phyloP scores from a whole-genome alignment of 2,797 vertebrate species.

The Amphiprion clarkii region DNA sequence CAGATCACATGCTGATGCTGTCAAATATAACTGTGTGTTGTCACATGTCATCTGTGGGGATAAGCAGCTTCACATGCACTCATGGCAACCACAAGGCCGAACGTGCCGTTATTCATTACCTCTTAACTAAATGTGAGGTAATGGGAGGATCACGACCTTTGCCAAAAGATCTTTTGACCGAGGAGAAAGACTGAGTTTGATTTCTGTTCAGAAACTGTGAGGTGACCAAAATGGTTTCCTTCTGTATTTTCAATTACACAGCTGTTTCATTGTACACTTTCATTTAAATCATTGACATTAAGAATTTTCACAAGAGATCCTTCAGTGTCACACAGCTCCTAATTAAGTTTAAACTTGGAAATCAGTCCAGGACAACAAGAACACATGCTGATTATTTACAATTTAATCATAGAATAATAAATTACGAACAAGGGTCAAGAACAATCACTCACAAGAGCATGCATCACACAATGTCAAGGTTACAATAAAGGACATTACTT shows the following conservation, averaged over 20 bases:
- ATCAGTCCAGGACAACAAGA: neutral
- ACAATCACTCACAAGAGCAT: neutral
- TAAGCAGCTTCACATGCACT: constrained; percentile 78
- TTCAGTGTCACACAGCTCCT: neutral
- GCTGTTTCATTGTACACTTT: neutral
- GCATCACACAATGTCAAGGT: neutral
- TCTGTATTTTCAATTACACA: constrained; percentile 1
- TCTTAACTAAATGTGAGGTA: constrained; percentile 38
- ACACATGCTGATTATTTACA: neutral
- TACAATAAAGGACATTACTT: no score
- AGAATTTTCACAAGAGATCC: neutral
- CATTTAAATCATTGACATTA: neutral
- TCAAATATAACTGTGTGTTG: constrained; percentile 45
- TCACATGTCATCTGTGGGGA: constrained; percentile 78
- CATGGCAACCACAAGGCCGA: constrained; percentile 60
- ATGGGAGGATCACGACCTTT: constrained; percentile 31
- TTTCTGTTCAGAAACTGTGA: neutral
- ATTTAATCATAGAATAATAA: neutral
- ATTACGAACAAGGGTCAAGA: neutral
- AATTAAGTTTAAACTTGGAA: neutral
- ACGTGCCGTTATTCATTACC: constrained; percentile 76
- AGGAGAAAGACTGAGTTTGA: neutral
- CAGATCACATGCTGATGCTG: constrained; percentile 55
- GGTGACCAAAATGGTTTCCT: neutral
- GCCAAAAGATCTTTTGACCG: constrained; percentile 5